These are phyloP conservation scores for Rhinogobius similis DNA, from an alignment of 2,113 vertebrate species.

Conservation along the genomic window DNA sequence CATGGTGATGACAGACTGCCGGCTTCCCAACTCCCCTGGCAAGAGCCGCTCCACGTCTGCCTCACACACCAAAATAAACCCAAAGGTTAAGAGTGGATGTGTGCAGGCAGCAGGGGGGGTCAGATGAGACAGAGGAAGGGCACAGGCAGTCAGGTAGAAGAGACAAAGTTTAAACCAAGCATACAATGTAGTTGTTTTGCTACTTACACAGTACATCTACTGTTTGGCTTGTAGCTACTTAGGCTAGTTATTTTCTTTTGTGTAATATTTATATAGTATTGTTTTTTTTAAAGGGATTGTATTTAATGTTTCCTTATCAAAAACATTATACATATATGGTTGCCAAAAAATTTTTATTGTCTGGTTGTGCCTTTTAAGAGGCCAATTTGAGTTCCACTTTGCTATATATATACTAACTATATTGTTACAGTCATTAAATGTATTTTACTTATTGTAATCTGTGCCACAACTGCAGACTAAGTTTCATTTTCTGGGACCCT, in stretches of 20 bases:
- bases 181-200: slow-evolving; percentile 2
- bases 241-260: too few relatives aligned
- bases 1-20: slow-evolving; percentile 75
- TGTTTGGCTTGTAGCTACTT: neutral
- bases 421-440: neutral
- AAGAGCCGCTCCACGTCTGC: slow-evolving; percentile 28
- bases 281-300: neutral
- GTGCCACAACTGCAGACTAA: neutral
- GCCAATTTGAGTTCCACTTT: neutral
- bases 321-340: too few relatives aligned
- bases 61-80: slow-evolving; percentile 82
- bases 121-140: neutral
- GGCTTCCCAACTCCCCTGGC: slow-evolving; percentile 14
- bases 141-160: neutral
- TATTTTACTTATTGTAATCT: neutral
- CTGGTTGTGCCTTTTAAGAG: neutral
- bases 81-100: slow-evolving; percentile 71
- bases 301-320: neutral
- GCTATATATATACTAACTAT: neutral
- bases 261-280: too few relatives aligned
- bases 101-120: slow-evolving; percentile 13
- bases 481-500: neutral
- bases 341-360: neutral
- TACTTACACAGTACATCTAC: neutral
- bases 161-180: neutral